These are phyloP conservation scores for Mythimna ferrago DNA, from an alignment of 2,888 invertebrate species.

Conservation along the genomic window DNA sequence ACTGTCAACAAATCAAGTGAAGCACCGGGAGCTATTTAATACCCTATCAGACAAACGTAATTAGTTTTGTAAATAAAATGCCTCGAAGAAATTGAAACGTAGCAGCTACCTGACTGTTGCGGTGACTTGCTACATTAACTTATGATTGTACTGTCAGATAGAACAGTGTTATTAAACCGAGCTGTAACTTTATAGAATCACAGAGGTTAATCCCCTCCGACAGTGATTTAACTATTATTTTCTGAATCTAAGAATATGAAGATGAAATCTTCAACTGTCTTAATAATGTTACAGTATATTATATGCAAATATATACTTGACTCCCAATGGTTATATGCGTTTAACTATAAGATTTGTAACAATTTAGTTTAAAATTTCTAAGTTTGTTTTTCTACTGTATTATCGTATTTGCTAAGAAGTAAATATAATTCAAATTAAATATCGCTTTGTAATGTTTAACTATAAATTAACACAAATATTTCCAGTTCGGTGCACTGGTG, in stretches of 20 bases:
- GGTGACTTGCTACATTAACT: slow-evolving; percentile 87
- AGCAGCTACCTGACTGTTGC: slow-evolving; percentile 85
- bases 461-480: slow-evolving; percentile 44
- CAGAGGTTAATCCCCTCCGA: slow-evolving; percentile 59
- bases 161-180: slow-evolving; percentile 67
- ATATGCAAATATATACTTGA: slow-evolving; percentile 23
- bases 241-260: slow-evolving; percentile 10
- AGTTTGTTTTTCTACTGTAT: slow-evolving; percentile 39
- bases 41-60: slow-evolving; percentile 90
- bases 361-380: slow-evolving; percentile 29
- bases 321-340: slow-evolving; percentile 23
- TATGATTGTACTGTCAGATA: slow-evolving; percentile 76
- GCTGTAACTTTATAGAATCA: slow-evolving; percentile 56
- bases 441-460: slow-evolving; percentile 51
- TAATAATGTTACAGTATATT: neutral
- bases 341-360: slow-evolving; percentile 39
- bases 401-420: slow-evolving; percentile 14
- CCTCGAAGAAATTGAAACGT: slow-evolving; percentile 90
- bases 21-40: slow-evolving; percentile 86
- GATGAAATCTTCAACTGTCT: slow-evolving; percentile 13
- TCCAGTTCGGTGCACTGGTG: slow-evolving; percentile 28
- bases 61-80: slow-evolving; percentile 91
- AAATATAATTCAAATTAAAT: slow-evolving; percentile 40
- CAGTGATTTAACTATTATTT: slow-evolving; percentile 44
- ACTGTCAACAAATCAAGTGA: slow-evolving; percentile 88